These are phyloP conservation scores for Crenichthys baileyi DNA, from an alignment of 2,797 vertebrate genomes.

Conservation along the genomic window DNA sequence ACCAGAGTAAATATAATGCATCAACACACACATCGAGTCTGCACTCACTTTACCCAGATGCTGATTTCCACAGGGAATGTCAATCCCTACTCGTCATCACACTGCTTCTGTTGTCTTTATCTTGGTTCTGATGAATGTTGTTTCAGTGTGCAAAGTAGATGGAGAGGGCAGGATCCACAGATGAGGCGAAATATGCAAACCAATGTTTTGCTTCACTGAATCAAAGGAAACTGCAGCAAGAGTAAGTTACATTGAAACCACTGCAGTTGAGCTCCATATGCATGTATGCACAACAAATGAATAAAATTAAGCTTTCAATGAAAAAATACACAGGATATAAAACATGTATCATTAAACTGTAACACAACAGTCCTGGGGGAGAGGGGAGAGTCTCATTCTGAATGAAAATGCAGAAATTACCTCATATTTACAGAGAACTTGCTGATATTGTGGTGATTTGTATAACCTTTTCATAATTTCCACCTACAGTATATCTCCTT, in stretches of 20 bases:
- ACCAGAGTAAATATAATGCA: slow-evolving; percentile 6
- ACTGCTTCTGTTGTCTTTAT: slow-evolving; percentile 32
- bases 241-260: slow-evolving; percentile 17
- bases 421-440: slow-evolving; percentile 9
- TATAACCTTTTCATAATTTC: slow-evolving; percentile 52
- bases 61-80: slow-evolving; percentile 62
- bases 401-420: slow-evolving; percentile 14
- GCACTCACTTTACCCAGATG: slow-evolving; percentile 42
- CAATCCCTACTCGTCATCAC: slow-evolving; percentile 55
- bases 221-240: slow-evolving; percentile 14
- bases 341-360: not conserved
- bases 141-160: slow-evolving; percentile 44
- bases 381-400: slow-evolving; percentile 22
- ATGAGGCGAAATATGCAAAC: slow-evolving; percentile 24
- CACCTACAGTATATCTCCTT: slow-evolving; percentile 39
- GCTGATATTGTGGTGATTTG: slow-evolving; percentile 18
- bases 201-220: slow-evolving; percentile 24
- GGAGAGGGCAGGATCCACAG: slow-evolving; percentile 26
- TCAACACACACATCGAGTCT: not conserved
- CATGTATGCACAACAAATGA: not conserved
- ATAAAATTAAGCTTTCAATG: not conserved
- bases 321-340: not conserved
- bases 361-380: not conserved
- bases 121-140: slow-evolving; percentile 22
- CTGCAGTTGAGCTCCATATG: slow-evolving; percentile 6